A percentile compares a stretch with the other conserved stretches of the same genome.
These are phyloP conservation scores for Synanthedon andrenaeformis DNA, from an alignment of 2,888 invertebrate genomes.

Conservation along the genomic window DNA sequence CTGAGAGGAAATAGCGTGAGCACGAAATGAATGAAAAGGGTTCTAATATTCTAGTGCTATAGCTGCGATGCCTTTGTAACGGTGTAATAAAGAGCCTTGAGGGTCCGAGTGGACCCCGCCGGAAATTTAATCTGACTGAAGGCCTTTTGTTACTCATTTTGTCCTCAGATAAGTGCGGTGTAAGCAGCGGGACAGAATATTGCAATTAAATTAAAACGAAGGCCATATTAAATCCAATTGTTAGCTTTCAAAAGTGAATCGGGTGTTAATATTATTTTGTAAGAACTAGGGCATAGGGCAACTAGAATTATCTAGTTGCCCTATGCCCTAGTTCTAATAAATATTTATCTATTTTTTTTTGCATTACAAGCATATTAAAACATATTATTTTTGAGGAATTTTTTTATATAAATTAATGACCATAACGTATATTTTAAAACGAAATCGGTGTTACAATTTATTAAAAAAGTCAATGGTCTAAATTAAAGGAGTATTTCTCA, in stretches of 20 bases:
- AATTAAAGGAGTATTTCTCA: no score
- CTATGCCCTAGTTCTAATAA: no score
- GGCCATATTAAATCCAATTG: conserved; percentile 31
- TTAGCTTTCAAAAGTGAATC: conserved; percentile 16
- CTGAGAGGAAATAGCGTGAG: conserved; percentile 14
- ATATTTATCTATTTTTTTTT: no score
- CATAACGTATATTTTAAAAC: no score
- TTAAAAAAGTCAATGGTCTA: no score
- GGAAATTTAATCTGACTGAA: conserved; percentile 64
- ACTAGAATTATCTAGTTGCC: no score
- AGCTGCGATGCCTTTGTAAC: conserved; percentile 45
- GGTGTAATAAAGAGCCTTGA: conserved; percentile 61
- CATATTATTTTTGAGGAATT: no score
- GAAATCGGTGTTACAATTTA: no score
- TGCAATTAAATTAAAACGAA: conserved; percentile 61
- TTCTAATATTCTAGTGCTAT: conserved; percentile 56
- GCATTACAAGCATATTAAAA: no score
- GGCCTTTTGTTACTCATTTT: conserved; percentile 55
- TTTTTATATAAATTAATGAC: no score
- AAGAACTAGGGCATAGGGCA: no score
- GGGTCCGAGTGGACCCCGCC: conserved; percentile 57
- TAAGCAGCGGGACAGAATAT: conserved; percentile 47
- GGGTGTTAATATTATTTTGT: no score
- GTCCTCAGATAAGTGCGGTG: conserved; percentile 56
- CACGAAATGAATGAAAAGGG: conserved; percentile 37